Percentiles rank a stretch among this genome's conserved stretches.
These are phyloP conservation scores for Prionace glauca DNA, from an alignment of 2,797 vertebrate genomes.

Conservation along the genomic window DNA sequence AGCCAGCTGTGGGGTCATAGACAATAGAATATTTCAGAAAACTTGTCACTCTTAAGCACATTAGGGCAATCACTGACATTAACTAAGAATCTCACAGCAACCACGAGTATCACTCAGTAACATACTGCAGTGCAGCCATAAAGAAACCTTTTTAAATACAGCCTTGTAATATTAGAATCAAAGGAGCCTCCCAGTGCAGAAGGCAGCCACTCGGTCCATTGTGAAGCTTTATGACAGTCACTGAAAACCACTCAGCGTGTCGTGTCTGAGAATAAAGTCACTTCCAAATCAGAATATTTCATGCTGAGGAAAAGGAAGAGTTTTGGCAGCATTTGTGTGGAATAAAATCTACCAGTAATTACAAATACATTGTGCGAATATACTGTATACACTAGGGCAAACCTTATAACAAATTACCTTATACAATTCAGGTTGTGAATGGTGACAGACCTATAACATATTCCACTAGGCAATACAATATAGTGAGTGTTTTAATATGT, in stretches of 20 bases:
- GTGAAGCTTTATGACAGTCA: neutral
- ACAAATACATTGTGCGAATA: no score
- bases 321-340: neutral
- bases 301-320: neutral
- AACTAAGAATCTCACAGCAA: neutral
- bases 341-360: constrained; percentile 4
- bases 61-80: neutral
- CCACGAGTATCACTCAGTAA: neutral
- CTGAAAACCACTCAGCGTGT: neutral
- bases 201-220: no score
- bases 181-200: no score
- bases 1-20: no score
- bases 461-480: neutral
- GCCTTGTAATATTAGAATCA: no score
- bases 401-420: neutral
- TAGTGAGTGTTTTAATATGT: neutral
- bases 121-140: neutral
- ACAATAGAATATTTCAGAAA: neutral
- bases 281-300: constrained; percentile 17
- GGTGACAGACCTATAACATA: neutral
- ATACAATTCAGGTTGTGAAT: neutral
- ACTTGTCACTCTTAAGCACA: constrained; percentile 8
- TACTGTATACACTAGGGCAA: neutral
- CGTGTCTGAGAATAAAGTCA: neutral
- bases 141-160: neutral